Evolutionary conservation across 2,888 invertebrate genomes (phyloP).

Genomic region (Aromia moschata): DNA sequence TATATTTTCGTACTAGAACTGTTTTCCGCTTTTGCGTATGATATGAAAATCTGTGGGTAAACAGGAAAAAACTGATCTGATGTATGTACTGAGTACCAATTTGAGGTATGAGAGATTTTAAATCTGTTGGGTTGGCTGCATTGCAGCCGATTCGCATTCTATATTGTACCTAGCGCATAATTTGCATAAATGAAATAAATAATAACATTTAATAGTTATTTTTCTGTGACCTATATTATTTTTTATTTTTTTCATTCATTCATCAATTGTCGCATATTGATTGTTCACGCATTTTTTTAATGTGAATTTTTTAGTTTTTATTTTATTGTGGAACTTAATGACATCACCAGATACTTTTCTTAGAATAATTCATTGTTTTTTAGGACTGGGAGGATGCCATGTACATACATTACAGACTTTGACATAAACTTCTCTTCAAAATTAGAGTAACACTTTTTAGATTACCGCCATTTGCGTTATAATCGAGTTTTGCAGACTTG

Average conservation of each 20-base stretch:
- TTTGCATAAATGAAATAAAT: constrained; percentile 63
- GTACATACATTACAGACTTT: too few relatives aligned
- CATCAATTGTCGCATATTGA: too few relatives aligned
- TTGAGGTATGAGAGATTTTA: constrained; percentile 56
- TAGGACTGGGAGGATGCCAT: too few relatives aligned
- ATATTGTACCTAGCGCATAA: constrained; percentile 64
- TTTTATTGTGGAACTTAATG: too few relatives aligned
- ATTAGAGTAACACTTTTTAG: too few relatives aligned
- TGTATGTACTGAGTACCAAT: constrained; percentile 64
- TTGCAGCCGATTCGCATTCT: constrained; percentile 59
- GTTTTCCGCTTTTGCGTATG: constrained; percentile 18
- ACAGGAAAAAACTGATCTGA: constrained; percentile 58
- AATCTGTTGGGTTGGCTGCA: constrained; percentile 56
- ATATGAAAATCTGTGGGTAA: constrained; percentile 56
- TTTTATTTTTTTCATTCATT: background rate
- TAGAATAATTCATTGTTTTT: too few relatives aligned
- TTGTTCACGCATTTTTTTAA: too few relatives aligned
- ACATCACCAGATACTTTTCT: too few relatives aligned
- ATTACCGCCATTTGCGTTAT: too few relatives aligned
- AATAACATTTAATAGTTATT: constrained; percentile 40
- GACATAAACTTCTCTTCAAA: too few relatives aligned
- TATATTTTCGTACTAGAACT: constrained; percentile 29
- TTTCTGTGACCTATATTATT: constrained; percentile 1
- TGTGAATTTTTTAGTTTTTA: too few relatives aligned
- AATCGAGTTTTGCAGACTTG: too few relatives aligned